Base-by-base conservation (phyloP, 2,113 vertebrate species). In the Butorides virescens region DNA sequence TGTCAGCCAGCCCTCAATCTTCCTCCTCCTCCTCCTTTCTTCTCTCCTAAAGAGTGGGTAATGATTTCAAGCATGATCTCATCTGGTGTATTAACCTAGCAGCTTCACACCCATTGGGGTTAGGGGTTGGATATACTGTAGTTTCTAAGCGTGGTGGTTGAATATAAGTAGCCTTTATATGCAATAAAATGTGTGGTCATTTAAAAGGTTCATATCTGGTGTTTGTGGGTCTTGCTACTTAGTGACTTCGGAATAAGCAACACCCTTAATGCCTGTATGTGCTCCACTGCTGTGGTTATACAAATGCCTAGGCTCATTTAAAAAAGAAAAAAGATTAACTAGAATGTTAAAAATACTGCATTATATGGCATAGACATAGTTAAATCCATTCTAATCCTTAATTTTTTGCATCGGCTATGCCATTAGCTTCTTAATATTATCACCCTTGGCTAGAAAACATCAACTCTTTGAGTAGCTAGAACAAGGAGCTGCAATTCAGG, bases 21-120 rank as follows among this genome's bases (percentile, higher is more conserved):
- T 97, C 78, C 19, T 97, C 59, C 88, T 97, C 59, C 88, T 96
- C 32, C 66, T 97, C 81, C 80, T 95, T 77, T 71, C 94, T 97
- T 36, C 79, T 93, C 67, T 97, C 36, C 85, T 93, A 13, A 95
- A 92, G 82, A 97, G 65, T 46, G 37, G 72, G 56, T 92, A 49
- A 70, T 52, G 61, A 93, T 65, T 92, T 50, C 80, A 81, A 86
- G 62, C n/a, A 7, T 70, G 47, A 50, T 74, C 37, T 89, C 72
- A 26, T 72, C 37, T 81, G 30, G 18, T 91, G 20, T 68, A 17
- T 80, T 90, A 92, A 58, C 90, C 55, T 66, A 22, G 78, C 91
- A 59, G 37, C 80, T 75, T 78, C 58, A 5, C 50, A 13, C 88
- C 80, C 15, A 1, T 50, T 25, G 47, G 86, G 87, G 18, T 73